Percentiles rank a stretch among this genome's conserved stretches.
Conservation (phyloP, 2,113 vertebrate species). For the Sorex araneus region DNA sequence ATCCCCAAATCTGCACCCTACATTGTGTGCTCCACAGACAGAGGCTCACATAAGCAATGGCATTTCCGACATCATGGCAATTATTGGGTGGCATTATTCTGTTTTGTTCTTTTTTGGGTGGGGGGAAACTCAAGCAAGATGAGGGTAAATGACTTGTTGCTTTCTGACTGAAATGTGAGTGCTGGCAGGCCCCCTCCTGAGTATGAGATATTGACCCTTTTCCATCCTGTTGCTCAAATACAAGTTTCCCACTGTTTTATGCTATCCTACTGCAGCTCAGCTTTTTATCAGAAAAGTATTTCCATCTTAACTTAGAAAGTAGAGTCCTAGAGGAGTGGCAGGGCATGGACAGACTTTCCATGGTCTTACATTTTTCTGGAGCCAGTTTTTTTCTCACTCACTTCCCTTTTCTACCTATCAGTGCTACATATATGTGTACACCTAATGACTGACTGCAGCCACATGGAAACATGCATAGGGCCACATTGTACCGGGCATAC, state of each 20-base stretch:
- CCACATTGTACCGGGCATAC: not conserved
- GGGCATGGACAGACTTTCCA: not conserved
- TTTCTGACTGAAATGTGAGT: not conserved
- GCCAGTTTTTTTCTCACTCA: not conserved
- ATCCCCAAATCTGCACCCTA: not conserved
- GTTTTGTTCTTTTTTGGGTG: not conserved
- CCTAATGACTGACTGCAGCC: not conserved
- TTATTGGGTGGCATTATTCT: not conserved
- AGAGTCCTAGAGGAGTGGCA: not conserved
- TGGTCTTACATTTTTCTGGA: not conserved
- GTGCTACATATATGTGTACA: not conserved
- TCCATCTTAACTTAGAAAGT: no score
- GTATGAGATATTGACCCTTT: not conserved
- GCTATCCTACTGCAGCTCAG: not conserved
- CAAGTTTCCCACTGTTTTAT: not conserved
- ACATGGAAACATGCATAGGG: not conserved
- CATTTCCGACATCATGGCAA: not conserved
- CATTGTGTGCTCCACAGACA: no score
- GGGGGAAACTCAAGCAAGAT: conserved; percentile 32
- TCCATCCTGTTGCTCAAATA: no score
- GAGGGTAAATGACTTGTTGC: not conserved
- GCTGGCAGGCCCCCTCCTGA: not conserved
- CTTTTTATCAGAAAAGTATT: not conserved
- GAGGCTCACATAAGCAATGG: not conserved
- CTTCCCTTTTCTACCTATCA: not conserved